Evolutionary conservation across 2,113 vertebrate genomes (phyloP), one percentile per base, ranked within the genome.

Genomic region (Myotis brandtii): DNA sequence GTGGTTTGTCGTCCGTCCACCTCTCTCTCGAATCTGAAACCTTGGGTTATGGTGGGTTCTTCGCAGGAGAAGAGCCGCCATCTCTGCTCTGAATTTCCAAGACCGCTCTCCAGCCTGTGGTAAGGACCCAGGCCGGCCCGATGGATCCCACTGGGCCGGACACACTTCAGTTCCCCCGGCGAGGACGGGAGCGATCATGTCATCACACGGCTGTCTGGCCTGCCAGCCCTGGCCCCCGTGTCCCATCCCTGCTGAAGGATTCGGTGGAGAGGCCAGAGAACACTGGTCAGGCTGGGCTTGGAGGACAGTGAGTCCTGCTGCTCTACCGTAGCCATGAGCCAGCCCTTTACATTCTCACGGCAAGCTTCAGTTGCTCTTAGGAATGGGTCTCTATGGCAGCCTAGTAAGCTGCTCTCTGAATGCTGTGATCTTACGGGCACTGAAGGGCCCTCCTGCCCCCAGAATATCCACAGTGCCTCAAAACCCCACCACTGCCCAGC

Each of bases 21-120:
- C n/a, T 89, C 93, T 73, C 52, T 62, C 87, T 84, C 21, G 14
- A 92, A 76, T 72, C 50, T 75, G 69, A 83, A 93, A 32, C 86
- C 64, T 25, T 27, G 27, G 52, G 62, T 79, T 6, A 21, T 32
- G 59, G 30, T 34, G 25, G 27, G 69, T 89, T 83, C 48, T 89
- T 89, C 43, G 75, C 50, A 20, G 25, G 54, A 82, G 76, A 46
- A 94, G 86, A 83, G 79, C 52, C 48, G 34, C 34, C 1, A 37
- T 34, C 9, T 93, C 69, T 34, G 16, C 30, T 88, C 32, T 11
- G 40, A 70, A 64, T 82, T 70, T 64, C 81, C 62, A 59, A 87
- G 37, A 62, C 52, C 32, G 4, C 70, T 59, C 66, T 80, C 18
- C 16, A 82, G 59, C 17, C 37, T 23, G 12, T 2, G 56, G 46